Conservation (phyloP, 2,888 invertebrate species). For the Cloeon dipterum region DNA sequence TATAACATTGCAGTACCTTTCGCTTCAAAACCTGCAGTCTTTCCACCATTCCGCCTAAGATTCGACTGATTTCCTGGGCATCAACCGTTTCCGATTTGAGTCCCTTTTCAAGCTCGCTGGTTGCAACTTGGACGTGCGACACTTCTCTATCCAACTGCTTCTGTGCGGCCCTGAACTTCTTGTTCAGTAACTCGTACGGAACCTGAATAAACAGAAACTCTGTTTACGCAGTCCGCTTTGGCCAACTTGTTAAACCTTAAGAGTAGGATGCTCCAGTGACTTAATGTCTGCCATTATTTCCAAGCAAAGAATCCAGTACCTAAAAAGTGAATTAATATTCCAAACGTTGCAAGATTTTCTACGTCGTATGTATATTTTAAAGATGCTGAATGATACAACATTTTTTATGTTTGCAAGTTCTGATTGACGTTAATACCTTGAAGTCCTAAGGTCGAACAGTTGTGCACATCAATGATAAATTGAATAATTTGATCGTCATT, state of each 20-base stretch:
- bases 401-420: no score
- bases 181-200: constrained; percentile 93
- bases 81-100: constrained; percentile 31
- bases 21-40: constrained; percentile 73
- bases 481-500: no score
- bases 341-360: no score
- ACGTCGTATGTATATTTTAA: no score
- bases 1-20: constrained; percentile 29
- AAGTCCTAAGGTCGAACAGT: no score
- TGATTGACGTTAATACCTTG: no score
- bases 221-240: no score
- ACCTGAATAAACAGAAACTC: constrained; percentile 35
- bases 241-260: constrained; percentile 51
- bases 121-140: constrained; percentile 61
- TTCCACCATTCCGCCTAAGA: constrained; percentile 74
- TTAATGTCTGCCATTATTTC: constrained; percentile 67
- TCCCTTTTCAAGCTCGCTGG: constrained; percentile 54
- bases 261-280: constrained; percentile 83
- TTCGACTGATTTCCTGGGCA: constrained; percentile 48
- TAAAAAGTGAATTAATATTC: no score
- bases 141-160: constrained; percentile 84
- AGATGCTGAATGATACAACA: no score
- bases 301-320: constrained; percentile 7
- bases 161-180: constrained; percentile 87
- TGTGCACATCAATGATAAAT: no score